A percentile compares a stretch with the other conserved stretches of the same genome.
Conservation (phyloP, 1,140 invertebrate genomes). For the Apis florea region DNA sequence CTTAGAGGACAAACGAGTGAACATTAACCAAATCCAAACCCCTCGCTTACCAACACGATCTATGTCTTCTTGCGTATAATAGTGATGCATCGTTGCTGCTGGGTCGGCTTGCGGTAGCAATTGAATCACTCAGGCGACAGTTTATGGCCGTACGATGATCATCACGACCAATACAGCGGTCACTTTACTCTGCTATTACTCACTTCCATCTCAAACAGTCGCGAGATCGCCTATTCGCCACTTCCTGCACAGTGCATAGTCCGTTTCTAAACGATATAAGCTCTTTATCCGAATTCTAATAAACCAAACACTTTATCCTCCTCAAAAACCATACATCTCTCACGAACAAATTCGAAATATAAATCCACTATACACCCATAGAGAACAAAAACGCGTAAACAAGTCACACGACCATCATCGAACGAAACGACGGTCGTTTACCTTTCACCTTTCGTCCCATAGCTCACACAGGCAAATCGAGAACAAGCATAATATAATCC, state of each 20-base stretch:
- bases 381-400: not conserved
- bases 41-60: conserved; percentile 72
- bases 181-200: conserved; percentile 67
- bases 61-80: conserved; percentile 73
- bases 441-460: not conserved
- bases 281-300: not conserved
- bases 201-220: conserved; percentile 65
- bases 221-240: conserved; percentile 59
- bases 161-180: conserved; percentile 67
- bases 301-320: not conserved
- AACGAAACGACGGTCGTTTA: not conserved
- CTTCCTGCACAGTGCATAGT: conserved; percentile 54
- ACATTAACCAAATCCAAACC: not conserved
- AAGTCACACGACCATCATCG: not conserved
- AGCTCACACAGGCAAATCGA: not conserved
- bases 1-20: not conserved
- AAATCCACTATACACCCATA: too few relatives aligned
- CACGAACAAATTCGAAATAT: not conserved
- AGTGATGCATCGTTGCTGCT: conserved; percentile 71
- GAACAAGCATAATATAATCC: not conserved
- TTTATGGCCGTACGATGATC: conserved; percentile 68
- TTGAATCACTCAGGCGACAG: conserved; percentile 69
- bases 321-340: not conserved
- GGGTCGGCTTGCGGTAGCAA: conserved; percentile 63
- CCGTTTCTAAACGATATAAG: conserved; percentile 25